Percentiles rank a stretch among this genome's conserved stretches.
These are phyloP conservation scores for Drosophila lowei DNA, from an alignment of 1,140 invertebrate genomes.

Conservation along the genomic window DNA sequence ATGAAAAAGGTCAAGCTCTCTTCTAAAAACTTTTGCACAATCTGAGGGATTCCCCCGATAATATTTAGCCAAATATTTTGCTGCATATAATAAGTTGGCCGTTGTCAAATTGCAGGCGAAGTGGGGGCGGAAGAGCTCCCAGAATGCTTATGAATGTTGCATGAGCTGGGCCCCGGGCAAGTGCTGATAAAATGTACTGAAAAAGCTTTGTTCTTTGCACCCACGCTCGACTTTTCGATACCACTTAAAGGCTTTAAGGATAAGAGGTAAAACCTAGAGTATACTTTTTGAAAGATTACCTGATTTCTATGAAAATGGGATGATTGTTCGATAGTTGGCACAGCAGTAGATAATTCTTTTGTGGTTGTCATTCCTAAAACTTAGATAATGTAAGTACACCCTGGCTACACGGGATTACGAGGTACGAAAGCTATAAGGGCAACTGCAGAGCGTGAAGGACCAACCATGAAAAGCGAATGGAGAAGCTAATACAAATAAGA, in stretches of 20 bases:
- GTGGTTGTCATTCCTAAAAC: too few relatives aligned
- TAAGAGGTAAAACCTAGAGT: background rate
- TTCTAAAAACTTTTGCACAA: conserved; percentile 2
- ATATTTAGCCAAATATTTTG: conserved; percentile 14
- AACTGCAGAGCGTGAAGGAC: background rate
- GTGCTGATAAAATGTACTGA: conserved; percentile 29
- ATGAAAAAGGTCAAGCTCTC: background rate
- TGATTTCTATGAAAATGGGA: too few relatives aligned
- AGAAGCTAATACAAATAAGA: conserved; percentile 23
- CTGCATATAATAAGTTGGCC: conserved; percentile 11
- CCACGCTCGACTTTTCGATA: background rate
- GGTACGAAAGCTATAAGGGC: background rate
- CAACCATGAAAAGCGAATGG: conserved; percentile 23
- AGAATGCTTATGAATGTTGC: conserved; percentile 45
- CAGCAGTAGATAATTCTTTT: too few relatives aligned
- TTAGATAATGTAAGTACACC: too few relatives aligned
- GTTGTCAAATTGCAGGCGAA: conserved; percentile 29
- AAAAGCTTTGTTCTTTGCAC: background rate
- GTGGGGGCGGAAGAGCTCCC: conserved; percentile 6
- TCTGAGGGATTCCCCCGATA: conserved; percentile 2
- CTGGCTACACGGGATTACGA: background rate
- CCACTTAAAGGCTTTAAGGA: background rate
- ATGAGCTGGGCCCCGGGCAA: conserved; percentile 28
- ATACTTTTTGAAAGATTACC: too few relatives aligned
- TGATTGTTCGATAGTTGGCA: too few relatives aligned